Percentiles rank a stretch among this genome's conserved stretches.
phyloP scores from a whole-genome alignment of 2,797 vertebrate genomes.

The Halcyon badia region DNA sequence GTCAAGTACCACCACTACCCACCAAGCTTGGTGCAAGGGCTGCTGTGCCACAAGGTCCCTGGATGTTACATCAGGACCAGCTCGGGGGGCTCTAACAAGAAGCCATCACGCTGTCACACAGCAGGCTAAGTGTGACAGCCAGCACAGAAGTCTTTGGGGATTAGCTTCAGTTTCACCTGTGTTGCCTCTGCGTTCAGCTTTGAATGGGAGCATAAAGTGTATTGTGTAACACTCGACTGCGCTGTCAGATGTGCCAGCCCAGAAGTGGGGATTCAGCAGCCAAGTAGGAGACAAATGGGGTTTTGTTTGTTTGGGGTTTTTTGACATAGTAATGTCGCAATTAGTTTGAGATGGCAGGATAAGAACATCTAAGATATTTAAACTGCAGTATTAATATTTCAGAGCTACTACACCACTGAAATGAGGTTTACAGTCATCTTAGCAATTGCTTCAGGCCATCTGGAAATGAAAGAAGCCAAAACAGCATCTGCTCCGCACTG shows the following conservation, averaged over 20 bases:
- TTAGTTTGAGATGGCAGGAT: slow-evolving; percentile 71
- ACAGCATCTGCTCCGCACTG: slow-evolving; percentile 43
- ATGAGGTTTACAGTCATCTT: slow-evolving; percentile 62
- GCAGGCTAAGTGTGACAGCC: background rate
- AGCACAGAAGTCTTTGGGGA: background rate
- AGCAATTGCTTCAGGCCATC: slow-evolving; percentile 64
- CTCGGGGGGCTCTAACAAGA: background rate
- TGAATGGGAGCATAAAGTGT: background rate
- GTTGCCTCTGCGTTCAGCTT: background rate
- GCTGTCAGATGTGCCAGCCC: slow-evolving; percentile 20
- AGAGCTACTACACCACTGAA: slow-evolving; percentile 45
- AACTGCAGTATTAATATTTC: slow-evolving; percentile 63
- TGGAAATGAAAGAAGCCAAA: slow-evolving; percentile 62
- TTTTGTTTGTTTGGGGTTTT: slow-evolving; percentile 64
- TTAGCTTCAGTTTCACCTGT: slow-evolving; percentile 19
- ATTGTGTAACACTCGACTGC: slow-evolving; percentile 1
- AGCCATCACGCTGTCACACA: background rate
- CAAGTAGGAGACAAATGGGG: slow-evolving; percentile 54
- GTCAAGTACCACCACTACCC: background rate
- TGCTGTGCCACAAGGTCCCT: background rate
- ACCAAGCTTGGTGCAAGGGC: background rate
- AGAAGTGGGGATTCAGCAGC: slow-evolving; percentile 35
- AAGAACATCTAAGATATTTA: slow-evolving; percentile 71
- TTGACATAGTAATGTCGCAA: slow-evolving; percentile 71
- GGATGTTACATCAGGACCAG: background rate